Percentiles rank a stretch among this genome's conserved stretches.
Conservation (phyloP, 2,113 vertebrate species). For the Phrynosoma platyrhinos region DNA sequence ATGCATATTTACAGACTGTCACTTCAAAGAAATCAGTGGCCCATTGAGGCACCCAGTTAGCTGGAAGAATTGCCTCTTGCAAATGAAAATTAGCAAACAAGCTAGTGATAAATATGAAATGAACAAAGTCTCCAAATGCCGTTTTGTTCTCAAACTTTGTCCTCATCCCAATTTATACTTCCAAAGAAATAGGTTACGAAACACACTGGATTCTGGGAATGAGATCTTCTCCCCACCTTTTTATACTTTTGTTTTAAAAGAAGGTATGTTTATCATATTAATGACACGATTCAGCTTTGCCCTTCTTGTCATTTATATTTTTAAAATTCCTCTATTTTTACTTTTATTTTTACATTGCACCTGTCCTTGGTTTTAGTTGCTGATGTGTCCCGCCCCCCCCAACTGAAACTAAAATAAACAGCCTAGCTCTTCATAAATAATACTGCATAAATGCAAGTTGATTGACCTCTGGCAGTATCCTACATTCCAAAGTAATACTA, state of each 20-base stretch:
- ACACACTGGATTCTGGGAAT: conserved; percentile 72
- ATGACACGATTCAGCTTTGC: conserved; percentile 73
- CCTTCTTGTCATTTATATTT: conserved; percentile 54
- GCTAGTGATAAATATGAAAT: conserved; percentile 95
- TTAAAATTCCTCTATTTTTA: not conserved
- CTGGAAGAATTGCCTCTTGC: conserved; percentile 93
- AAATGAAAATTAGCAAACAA: conserved; percentile 99
- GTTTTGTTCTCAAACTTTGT: conserved; percentile 88
- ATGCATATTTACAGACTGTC: conserved; percentile 99
- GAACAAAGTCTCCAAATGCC: conserved; percentile 84
- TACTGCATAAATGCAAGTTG: not conserved
- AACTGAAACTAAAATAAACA: conserved; percentile 60
- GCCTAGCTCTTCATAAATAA: conserved; percentile 46
- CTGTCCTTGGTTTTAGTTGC: conserved; percentile 43
- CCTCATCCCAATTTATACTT: conserved; percentile 80
- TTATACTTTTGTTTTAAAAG: conserved; percentile 76
- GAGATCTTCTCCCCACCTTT: conserved; percentile 56
- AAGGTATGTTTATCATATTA: conserved; percentile 68
- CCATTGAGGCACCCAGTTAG: conserved; percentile 96
- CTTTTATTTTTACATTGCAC: conserved; percentile 54
- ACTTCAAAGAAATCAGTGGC: conserved; percentile 99
- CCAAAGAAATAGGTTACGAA: conserved; percentile 73
- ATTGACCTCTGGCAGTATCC: conserved; percentile 40
- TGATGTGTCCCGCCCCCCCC: too few species aligned
- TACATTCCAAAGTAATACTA: conserved; percentile 40